Base-by-base conservation (phyloP, 2,797 vertebrate species). In the Babyrousa celebensis region DNA sequence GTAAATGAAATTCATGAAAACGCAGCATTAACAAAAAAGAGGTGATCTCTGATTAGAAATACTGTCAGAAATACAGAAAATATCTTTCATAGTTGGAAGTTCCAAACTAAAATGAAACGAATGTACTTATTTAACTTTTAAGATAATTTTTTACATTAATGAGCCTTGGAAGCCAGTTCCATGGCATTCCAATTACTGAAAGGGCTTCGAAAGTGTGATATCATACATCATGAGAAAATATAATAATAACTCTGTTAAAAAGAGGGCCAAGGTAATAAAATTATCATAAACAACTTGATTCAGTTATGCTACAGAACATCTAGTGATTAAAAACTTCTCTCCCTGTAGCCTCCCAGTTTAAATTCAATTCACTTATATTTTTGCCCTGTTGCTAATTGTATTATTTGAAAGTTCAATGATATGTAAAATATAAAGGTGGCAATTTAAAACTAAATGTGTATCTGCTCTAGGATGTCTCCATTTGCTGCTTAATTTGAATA, bases 271-370 rank as follows among this genome's bases (percentile, higher is more conserved):
- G 74, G 67, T 97, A 97, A 98, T 97, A 98, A 97, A 97, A 98
- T 98, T 94, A 97, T 88, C 96, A 94, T 97, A 97, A 97, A 94
- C 97, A 97, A 95, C 84, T 67, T 95, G 96, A 90, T 96, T 97
- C 90, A 77, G 95, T 96, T 96, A 96, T 95, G 77, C 84, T 90
- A 65, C 20, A 85, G 96, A 97, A 97, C 48, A 92, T 96, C 84
- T 87, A 90, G 89, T 95, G 98, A 98, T 98, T 97, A 98, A 96
- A 96, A 97, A 87, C 91, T 96, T 93, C 93, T 92, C 36, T 85
- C 60, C 86, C 77, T 58, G 6, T 95, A 83, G 89, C 93, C 88
- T 68, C 75, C 48, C 11, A 21, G 82, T 94, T 97, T 93, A 95
- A 96, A 97, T 95, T 95, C 75, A 91, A 60, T 95, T 96, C 89